Evolutionary conservation across 2,888 invertebrate species (phyloP).

Genomic region (Hyppa rectilinea): DNA sequence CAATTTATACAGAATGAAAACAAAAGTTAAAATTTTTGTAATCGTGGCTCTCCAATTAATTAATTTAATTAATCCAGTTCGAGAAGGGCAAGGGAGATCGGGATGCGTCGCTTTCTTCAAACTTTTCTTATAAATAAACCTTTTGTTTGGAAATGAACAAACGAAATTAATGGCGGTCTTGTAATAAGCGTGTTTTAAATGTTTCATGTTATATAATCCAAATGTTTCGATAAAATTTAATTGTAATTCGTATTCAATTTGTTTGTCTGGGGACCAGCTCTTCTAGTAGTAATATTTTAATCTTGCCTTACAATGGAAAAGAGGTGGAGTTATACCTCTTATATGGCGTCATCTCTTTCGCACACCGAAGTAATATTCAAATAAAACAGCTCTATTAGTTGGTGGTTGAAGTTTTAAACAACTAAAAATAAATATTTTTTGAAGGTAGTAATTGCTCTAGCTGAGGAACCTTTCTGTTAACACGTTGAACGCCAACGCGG

Average conservation of each 20-base stretch:
- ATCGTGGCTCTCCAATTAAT: conserved; percentile 58
- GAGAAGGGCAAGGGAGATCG: conserved; percentile 52
- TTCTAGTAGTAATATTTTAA: too few relatives aligned
- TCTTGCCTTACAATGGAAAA: too few relatives aligned
- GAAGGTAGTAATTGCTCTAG: too few relatives aligned
- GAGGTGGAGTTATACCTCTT: too few relatives aligned
- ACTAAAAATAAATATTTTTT: too few relatives aligned
- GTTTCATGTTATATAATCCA: conserved; percentile 36
- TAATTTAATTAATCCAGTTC: conserved; percentile 67
- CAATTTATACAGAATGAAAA: conserved; percentile 40
- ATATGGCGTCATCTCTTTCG: too few relatives aligned
- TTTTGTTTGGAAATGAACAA: conserved; percentile 47
- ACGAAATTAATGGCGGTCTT: conserved; percentile 49
- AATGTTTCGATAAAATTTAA: conserved; percentile 6
- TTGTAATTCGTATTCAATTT: conserved; percentile 25
- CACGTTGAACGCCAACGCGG: too few relatives aligned
- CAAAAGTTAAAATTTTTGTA: conserved; percentile 57
- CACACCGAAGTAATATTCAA: too few relatives aligned
- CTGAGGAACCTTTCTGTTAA: too few relatives aligned
- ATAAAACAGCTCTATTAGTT: too few relatives aligned
- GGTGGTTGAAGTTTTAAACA: too few relatives aligned
- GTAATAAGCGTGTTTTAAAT: conserved; percentile 43
- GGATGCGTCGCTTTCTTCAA: conserved; percentile 70
- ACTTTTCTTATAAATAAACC: conserved; percentile 65
- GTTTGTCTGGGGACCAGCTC: too few relatives aligned